Evolutionary conservation across 2,113 vertebrate species (phyloP).

Genomic region (Capreolus pygargus): DNA sequence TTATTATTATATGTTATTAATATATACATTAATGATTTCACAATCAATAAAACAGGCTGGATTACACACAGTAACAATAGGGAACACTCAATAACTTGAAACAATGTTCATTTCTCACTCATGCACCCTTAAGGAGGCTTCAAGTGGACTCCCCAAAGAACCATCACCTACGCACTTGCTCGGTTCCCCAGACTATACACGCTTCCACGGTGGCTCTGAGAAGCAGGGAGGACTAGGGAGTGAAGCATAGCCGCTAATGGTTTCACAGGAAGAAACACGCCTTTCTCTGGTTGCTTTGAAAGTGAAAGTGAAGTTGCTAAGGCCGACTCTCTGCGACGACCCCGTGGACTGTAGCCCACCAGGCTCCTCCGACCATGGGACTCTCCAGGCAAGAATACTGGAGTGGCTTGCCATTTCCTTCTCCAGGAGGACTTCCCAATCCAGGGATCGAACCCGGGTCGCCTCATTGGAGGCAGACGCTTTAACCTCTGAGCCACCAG

Average conservation of each 20-base stretch:
- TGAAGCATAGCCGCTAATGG: background rate
- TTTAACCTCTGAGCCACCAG: too few species aligned
- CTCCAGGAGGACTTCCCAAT: too few species aligned
- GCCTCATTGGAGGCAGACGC: too few species aligned
- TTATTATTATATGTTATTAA: background rate
- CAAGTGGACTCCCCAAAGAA: background rate
- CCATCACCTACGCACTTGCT: background rate
- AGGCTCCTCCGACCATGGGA: too few species aligned
- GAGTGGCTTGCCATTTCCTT: too few species aligned
- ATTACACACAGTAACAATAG: background rate
- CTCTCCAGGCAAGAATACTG: too few species aligned
- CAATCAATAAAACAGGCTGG: background rate
- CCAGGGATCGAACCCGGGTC: too few species aligned
- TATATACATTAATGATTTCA: background rate
- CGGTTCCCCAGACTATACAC: background rate
- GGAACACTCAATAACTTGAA: background rate
- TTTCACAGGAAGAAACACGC: background rate
- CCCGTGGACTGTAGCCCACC: too few species aligned
- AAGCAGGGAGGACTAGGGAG: background rate
- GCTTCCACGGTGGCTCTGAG: background rate
- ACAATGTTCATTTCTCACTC: background rate
- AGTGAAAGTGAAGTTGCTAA: too few species aligned
- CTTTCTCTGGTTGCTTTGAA: background rate
- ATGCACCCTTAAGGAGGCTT: background rate
- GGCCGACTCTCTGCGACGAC: too few species aligned